Evolutionary conservation across 2,888 invertebrate genomes (phyloP).

Genomic region (Podabrus alpinus): DNA sequence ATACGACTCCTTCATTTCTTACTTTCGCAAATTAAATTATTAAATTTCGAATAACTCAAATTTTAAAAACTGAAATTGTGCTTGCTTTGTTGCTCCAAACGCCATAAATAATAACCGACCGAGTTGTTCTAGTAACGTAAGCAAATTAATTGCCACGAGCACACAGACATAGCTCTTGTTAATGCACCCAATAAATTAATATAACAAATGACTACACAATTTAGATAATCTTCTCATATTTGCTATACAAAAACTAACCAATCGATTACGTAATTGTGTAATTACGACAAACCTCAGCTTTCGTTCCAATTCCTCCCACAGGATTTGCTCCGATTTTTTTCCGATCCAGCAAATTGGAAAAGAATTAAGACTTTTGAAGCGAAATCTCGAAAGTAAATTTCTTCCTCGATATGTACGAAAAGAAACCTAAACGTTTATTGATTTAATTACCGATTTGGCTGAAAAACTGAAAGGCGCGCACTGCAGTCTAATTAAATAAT

Average conservation of each 20-base stretch:
- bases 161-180: slow-evolving; percentile 1
- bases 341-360: background rate
- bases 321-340: background rate
- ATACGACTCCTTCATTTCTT: background rate
- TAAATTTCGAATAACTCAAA: background rate
- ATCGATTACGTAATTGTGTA: slow-evolving; percentile 10
- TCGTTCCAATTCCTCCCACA: background rate
- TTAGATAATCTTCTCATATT: slow-evolving; percentile 19
- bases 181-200: slow-evolving; percentile 17
- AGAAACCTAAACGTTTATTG: background rate
- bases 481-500: background rate
- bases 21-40: background rate
- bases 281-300: background rate
- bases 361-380: background rate
- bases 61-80: background rate
- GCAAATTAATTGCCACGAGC: slow-evolving; percentile 3
- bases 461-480: background rate
- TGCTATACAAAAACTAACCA: slow-evolving; percentile 10
- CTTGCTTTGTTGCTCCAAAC: background rate
- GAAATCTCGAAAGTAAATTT: background rate
- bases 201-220: slow-evolving; percentile 12
- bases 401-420: background rate
- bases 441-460: background rate
- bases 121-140: background rate
- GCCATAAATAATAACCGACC: background rate